Conservation (phyloP, 2,888 invertebrate genomes). For the Pammene aurita region DNA sequence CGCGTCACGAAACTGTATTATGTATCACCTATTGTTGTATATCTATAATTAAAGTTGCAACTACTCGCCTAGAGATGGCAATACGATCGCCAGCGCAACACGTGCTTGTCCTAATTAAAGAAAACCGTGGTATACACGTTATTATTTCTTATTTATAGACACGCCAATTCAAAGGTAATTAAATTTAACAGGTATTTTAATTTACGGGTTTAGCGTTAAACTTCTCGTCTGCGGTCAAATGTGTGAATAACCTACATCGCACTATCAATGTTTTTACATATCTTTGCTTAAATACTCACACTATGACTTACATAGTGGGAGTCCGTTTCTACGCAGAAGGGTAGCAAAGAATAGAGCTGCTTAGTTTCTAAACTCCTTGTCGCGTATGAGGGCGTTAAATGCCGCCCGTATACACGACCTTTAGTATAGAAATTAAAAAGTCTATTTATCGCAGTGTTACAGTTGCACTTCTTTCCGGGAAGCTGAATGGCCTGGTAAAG, state of each 20-base stretch:
- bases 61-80: constrained; percentile 14
- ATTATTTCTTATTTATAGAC: not conserved
- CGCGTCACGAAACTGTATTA: no score
- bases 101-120: not conserved
- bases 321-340: constrained; percentile 22
- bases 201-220: not conserved
- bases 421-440: not conserved
- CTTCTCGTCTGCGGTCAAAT: not conserved
- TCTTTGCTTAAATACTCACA: constrained; percentile 14
- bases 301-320: not conserved
- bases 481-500: no score
- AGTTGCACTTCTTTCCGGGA: not conserved
- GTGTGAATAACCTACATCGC: not conserved
- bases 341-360: constrained; percentile 3
- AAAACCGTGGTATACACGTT: not conserved
- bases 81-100: not conserved
- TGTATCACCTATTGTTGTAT: not conserved
- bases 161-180: not conserved
- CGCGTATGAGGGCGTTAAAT: not conserved
- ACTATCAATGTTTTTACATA: constrained; percentile 4
- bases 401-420: not conserved
- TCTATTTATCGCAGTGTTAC: not conserved
- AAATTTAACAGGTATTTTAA: not conserved
- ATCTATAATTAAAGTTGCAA: not conserved
- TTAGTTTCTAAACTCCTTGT: not conserved